Evolutionary conservation across 2,797 vertebrate species (phyloP), one percentile per base, ranked within the genome.

Genomic region (Eidolon dupreanum): DNA sequence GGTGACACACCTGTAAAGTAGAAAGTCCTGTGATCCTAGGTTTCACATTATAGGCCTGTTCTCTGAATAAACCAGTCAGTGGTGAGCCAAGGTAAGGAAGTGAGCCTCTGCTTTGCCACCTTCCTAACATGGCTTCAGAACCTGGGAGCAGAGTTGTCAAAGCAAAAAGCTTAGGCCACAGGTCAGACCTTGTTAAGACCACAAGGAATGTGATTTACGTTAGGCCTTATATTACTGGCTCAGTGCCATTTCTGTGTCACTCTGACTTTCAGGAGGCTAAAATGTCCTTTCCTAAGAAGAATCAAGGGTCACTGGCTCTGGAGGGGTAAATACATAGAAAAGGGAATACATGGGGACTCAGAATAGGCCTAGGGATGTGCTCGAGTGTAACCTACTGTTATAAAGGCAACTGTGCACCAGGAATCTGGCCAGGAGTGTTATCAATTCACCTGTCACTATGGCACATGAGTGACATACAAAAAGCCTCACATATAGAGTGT

Each of bases 261-360:
- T 4, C 20, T 71, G 5, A 71, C 43, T 13, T 31, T 46, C 8
- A 43, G 65, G 24, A 36, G 17, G 17, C 17, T 65, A 43, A 36
- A 51, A 43, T 2, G n/a, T n/a, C 28, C 46, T 55, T 65, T 79
- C 77, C 57, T 65, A 24, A 31, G 46, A 20, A 38, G 55, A n/a
- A 16, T 0, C 5, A 8, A 51, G 9, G 24, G 11, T 19, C 17
- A 0, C 49, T 16, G 26, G 24, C 15, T 74, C n/a, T n/a, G 24
- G 15, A 12, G 38, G 33, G 38, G 28, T n/a, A 46, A 66, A 49
- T 1, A 0, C 2, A 4, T 3, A 4, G 9, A 31, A 31, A 55
- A 43, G 28, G 33, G 12, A 5, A 22, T 1, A 0, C 22, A 8
- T 0, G 0, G 16, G 28, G 43, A 16, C 2, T 11, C 46, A 11